Evolutionary conservation across 2,888 invertebrate genomes (phyloP).

Genomic region (Microplitis manilae): DNA sequence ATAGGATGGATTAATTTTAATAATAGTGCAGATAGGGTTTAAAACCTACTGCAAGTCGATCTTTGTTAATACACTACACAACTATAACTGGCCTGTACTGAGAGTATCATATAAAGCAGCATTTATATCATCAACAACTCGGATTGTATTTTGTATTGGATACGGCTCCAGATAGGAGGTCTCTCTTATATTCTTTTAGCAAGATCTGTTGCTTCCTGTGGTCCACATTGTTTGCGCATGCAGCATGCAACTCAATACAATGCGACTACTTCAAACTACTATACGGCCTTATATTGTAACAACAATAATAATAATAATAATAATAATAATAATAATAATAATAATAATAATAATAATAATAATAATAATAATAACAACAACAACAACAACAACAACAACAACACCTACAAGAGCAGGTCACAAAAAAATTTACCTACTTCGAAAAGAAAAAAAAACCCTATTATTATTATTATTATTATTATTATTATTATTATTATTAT

Average conservation of each 20-base stretch:
- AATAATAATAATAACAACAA: background rate
- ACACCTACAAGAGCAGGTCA: background rate
- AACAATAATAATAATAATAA: background rate
- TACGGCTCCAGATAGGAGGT: background rate
- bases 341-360: too few relatives aligned
- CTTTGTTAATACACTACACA: too few relatives aligned
- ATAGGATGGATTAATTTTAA: too few relatives aligned
- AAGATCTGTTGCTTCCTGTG: constrained; percentile 55
- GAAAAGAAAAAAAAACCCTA: background rate
- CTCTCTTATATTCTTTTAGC: constrained; percentile 45
- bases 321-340: too few relatives aligned
- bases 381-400: background rate
- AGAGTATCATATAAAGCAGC: too few relatives aligned
- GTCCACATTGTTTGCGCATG: constrained; percentile 51
- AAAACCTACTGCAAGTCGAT: too few relatives aligned
- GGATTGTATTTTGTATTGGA: background rate
- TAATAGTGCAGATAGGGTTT: too few relatives aligned
- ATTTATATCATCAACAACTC: too few relatives aligned
- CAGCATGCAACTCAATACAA: constrained; percentile 30
- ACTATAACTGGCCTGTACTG: too few relatives aligned
- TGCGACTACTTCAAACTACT: background rate
- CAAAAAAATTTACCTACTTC: background rate
- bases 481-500: too few relatives aligned
- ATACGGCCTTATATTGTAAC: background rate
- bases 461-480: too few relatives aligned